phyloP scores from a whole-genome alignment of 2,797 vertebrate genomes.

The Apogon hyalosoma region DNA sequence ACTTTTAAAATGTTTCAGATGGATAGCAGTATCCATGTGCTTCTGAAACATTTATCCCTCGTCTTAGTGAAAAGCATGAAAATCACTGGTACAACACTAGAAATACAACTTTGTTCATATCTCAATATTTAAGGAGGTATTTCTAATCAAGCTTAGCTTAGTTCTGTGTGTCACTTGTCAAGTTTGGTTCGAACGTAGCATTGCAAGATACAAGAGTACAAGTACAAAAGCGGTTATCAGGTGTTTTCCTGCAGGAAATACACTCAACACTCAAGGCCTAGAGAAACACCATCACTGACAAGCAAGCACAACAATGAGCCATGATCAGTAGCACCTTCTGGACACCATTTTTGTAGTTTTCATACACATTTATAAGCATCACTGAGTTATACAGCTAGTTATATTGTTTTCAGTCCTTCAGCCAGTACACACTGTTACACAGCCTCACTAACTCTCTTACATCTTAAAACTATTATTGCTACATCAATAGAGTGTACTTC shows the following conservation, averaged over 20 bases:
- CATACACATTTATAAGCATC: constrained; percentile 26
- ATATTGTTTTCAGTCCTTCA: constrained; percentile 20
- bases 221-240: constrained; percentile 30
- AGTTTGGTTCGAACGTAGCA: constrained; percentile 45
- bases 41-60: neutral
- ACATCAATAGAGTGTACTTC: constrained; percentile 40
- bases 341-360: constrained; percentile 22
- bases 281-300: constrained; percentile 29
- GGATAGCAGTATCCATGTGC: neutral
- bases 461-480: constrained; percentile 40
- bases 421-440: constrained; percentile 5
- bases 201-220: constrained; percentile 14
- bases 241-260: constrained; percentile 34
- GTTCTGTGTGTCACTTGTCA: constrained; percentile 11
- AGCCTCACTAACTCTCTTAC: constrained; percentile 3
- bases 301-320: constrained; percentile 20
- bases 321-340: constrained; percentile 32
- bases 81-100: neutral
- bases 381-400: constrained; percentile 26
- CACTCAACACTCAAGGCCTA: constrained; percentile 47
- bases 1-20: neutral
- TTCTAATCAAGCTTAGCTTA: constrained; percentile 31
- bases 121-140: constrained; percentile 20
- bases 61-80: neutral
- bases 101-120: neutral